phyloP scores from a whole-genome alignment of 2,113 vertebrate species.

The Scortum barcoo region DNA sequence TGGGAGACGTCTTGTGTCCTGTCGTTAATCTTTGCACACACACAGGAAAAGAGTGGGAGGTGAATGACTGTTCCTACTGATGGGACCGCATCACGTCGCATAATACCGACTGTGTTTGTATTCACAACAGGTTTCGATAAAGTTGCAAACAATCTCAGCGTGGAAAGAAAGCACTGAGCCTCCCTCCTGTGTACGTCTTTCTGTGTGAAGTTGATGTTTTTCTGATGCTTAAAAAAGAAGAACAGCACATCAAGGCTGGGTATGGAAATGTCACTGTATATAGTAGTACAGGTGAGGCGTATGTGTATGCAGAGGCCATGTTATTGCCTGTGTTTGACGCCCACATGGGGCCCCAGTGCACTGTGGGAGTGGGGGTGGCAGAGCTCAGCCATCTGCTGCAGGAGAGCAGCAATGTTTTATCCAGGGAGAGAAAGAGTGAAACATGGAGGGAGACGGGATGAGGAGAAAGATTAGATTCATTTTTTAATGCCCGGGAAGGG shows the following conservation, averaged over 20 bases:
- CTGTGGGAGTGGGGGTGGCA: constrained; percentile 61
- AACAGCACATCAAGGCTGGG: background rate
- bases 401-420: constrained; percentile 31
- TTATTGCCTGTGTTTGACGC: constrained; percentile 49
- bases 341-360: constrained; percentile 54
- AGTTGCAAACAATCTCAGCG: background rate
- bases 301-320: constrained; percentile 48
- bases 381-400: constrained; percentile 66
- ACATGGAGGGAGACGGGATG: background rate
- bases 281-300: constrained; percentile 53
- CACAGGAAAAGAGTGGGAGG: too few species aligned
- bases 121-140: background rate
- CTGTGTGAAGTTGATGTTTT: background rate
- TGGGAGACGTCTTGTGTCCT: too few species aligned
- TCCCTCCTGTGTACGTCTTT: background rate
- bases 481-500: too few species aligned
- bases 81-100: too few species aligned
- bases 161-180: background rate
- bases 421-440: constrained; percentile 26
- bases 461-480: too few species aligned
- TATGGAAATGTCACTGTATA: constrained; percentile 35
- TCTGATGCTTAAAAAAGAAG: background rate
- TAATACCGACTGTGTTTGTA: too few species aligned
- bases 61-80: too few species aligned
- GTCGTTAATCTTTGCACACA: too few species aligned